A percentile compares a stretch with the other conserved stretches of the same genome.
Evolutionary conservation across 1,140 invertebrate genomes (phyloP).

Genomic region (Bombus sibiricus): DNA sequence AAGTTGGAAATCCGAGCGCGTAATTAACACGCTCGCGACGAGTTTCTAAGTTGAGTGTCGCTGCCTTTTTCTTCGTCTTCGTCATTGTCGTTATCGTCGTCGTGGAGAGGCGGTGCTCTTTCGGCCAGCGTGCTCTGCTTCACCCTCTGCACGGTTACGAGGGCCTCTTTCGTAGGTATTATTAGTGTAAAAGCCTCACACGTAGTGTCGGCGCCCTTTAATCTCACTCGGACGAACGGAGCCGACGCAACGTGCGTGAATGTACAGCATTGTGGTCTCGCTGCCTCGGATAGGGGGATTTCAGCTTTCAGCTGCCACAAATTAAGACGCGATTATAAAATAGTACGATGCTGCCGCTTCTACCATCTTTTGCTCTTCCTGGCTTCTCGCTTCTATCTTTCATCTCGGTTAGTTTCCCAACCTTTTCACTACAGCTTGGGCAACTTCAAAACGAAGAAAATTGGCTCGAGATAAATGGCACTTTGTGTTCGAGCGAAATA

Average conservation of each 20-base stretch:
- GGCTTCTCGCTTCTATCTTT: slow-evolving; percentile 36
- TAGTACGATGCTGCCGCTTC: slow-evolving; percentile 28
- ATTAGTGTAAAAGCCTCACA: slow-evolving; percentile 74
- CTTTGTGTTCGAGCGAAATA: not conserved
- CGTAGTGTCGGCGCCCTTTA: slow-evolving; percentile 74
- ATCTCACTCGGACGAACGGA: slow-evolving; percentile 61
- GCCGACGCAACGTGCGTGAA: slow-evolving; percentile 64
- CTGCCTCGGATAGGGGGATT: slow-evolving; percentile 2
- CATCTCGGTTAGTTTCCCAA: not conserved
- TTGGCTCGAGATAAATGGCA: too few relatives aligned
- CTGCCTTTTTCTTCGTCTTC: too few relatives aligned
- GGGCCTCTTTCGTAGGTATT: slow-evolving; percentile 65
- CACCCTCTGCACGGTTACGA: slow-evolving; percentile 50
- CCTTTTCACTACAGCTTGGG: not conserved
- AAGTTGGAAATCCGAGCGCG: not conserved
- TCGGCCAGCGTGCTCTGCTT: slow-evolving; percentile 24
- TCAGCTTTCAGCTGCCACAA: slow-evolving; percentile 63
- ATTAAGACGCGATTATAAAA: slow-evolving; percentile 70
- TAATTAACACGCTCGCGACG: not conserved
- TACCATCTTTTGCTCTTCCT: not conserved
- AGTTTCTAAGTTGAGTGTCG: slow-evolving; percentile 3
- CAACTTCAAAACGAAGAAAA: not conserved
- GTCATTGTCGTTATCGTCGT: slow-evolving; percentile 15
- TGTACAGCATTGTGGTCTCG: slow-evolving; percentile 66
- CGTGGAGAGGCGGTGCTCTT: slow-evolving; percentile 45